Base-by-base conservation (phyloP, 92 coral and sea anemone species). In the Epizoanthus rinbou region DNA sequence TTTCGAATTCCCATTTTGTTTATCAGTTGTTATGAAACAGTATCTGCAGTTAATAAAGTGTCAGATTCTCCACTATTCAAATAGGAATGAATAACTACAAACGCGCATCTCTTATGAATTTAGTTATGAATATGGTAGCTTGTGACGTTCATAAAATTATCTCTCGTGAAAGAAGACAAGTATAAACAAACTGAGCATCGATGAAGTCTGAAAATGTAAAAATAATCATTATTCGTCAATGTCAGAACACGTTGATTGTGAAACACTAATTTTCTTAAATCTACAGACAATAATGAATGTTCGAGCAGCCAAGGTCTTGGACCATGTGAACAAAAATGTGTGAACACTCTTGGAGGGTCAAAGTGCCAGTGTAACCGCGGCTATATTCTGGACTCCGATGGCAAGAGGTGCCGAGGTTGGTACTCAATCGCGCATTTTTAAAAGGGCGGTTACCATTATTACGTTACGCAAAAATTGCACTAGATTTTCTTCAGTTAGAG, bases 301-400 rank as follows among this genome's bases (percentile, higher is more conserved):
- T 89, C 94, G 53, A 75, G 85, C 71, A 95, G 91, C 37, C 78
- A 58, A 57, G 98, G 97, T 47, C 86, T 79, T 50, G 97, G 97
- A 53, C 88, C 94, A 28, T 97, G 99, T 63, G 89, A 90, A 33
- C 99, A 97, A 43, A 85, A 90, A 59, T 97, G 99, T 50, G 90
- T 88, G 7, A 97, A 97, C 74, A 67, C 71, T 5, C 85, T 90
- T 1, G 87, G 89, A 3, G 87, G 92, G 52, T 86, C 60, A 70
- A 63, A 73, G 39, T 97, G 99, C 80, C 80, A 88, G 28, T 97
- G 99, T 45, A 86, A 88, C 19, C 83, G 86, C 21, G 99, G 99
- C 0, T 97, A 79, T 63, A 80, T 75, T 10, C 85, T 88, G 28
- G 90, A 91, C 69, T 80, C 83, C 13, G 89, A 88, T 74, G 93